Evolutionary conservation across 2,113 vertebrate species (phyloP).

Genomic region (Phalacrocorax pelagicus): DNA sequence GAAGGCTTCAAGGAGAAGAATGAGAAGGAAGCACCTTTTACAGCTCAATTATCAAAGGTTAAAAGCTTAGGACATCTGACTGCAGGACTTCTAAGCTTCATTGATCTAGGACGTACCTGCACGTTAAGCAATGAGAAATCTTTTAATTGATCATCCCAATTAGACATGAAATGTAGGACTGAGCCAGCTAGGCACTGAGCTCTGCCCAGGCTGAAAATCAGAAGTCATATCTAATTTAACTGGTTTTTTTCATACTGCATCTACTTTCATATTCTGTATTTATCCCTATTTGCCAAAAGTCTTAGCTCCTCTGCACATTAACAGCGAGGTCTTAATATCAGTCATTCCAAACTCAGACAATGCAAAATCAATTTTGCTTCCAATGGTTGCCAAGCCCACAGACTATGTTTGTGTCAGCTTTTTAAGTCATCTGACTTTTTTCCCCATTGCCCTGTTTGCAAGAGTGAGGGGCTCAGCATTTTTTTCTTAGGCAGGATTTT

Average conservation of each 20-base stretch:
- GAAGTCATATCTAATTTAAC: not conserved
- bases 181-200: not conserved
- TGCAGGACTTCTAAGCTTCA: constrained; percentile 9
- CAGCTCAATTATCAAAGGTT: not conserved
- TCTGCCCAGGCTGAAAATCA: not conserved
- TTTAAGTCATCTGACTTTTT: not conserved
- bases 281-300: not conserved
- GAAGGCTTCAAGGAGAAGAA: not conserved
- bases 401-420: not conserved
- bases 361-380: constrained; percentile 36
- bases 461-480: not conserved
- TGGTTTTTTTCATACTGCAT: not conserved
- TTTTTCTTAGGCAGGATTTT: not conserved
- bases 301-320: not conserved
- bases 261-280: not conserved
- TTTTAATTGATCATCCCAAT: not conserved
- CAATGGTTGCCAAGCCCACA: not conserved
- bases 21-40: not conserved
- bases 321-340: not conserved
- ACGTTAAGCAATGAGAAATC: constrained; percentile 14
- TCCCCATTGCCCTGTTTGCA: not conserved
- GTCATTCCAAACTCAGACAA: constrained; percentile 6
- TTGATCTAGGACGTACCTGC: not conserved
- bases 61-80: not conserved
- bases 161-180: not conserved